phyloP scores from a whole-genome alignment of 2,797 vertebrate species.

The Phataginus tetradactyla region DNA sequence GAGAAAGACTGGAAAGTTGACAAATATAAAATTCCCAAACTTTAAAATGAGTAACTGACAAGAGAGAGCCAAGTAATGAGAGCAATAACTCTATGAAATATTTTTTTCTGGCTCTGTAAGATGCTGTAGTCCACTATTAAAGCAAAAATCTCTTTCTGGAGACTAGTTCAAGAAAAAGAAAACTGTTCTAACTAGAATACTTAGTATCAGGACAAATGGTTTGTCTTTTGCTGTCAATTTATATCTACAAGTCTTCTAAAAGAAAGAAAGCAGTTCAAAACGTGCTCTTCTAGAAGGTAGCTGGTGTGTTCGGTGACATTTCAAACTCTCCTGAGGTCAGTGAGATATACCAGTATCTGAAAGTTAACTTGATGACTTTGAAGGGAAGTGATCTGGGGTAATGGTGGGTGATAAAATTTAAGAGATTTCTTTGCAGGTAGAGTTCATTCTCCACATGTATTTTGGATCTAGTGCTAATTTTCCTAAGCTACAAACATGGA shows the following conservation, averaged over 20 bases:
- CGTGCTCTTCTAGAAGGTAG: background rate
- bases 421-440: background rate
- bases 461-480: background rate
- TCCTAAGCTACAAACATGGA: background rate
- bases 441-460: background rate
- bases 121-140: conserved; percentile 47
- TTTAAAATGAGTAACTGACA: conserved; percentile 64
- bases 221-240: conserved; percentile 11
- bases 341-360: background rate
- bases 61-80: background rate
- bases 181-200: background rate
- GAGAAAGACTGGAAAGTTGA: conserved; percentile 15
- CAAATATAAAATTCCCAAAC: conserved; percentile 47
- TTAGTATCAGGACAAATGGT: conserved; percentile 36
- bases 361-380: conserved; percentile 13
- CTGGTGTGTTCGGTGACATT: background rate
- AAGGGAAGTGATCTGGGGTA: background rate
- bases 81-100: conserved; percentile 51
- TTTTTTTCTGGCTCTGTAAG: conserved; percentile 48
- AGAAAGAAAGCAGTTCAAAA: conserved; percentile 35
- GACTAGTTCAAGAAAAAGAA: background rate
- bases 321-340: background rate
- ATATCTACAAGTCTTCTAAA: conserved; percentile 8
- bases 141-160: conserved; percentile 40
- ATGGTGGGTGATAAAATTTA: background rate